A percentile compares a stretch with the other conserved stretches of the same genome.
These are phyloP conservation scores for Formicarius rufipectus DNA, from an alignment of 2,113 vertebrate species.

Conservation along the genomic window DNA sequence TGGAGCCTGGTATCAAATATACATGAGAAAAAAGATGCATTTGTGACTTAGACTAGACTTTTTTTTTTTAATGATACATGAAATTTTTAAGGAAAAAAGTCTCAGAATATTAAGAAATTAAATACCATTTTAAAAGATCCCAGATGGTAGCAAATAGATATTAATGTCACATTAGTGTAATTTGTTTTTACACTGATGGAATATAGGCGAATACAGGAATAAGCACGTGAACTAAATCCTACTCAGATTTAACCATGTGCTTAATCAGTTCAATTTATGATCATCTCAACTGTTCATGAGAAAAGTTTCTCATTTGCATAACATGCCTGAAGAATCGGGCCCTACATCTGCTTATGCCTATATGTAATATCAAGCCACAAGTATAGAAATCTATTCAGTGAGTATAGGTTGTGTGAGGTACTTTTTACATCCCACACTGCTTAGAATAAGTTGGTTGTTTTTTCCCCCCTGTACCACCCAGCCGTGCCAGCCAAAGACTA, in stretches of 20 bases:
- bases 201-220: slow-evolving; percentile 7
- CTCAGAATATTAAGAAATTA: slow-evolving; percentile 75
- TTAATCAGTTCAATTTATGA: slow-evolving; percentile 51
- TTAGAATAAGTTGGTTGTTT: slow-evolving; percentile 40
- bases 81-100: slow-evolving; percentile 75
- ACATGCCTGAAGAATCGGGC: slow-evolving; percentile 35
- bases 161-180: slow-evolving; percentile 70
- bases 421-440: background rate
- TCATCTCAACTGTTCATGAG: slow-evolving; percentile 17
- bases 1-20: slow-evolving; percentile 89
- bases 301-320: slow-evolving; percentile 47
- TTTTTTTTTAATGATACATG: slow-evolving; percentile 78
- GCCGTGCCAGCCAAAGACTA: background rate
- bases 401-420: background rate
- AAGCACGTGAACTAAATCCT: slow-evolving; percentile 6
- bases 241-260: slow-evolving; percentile 33
- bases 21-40: slow-evolving; percentile 88
- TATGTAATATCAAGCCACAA: background rate
- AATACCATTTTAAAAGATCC: slow-evolving; percentile 68
- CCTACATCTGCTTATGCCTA: background rate
- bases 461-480: background rate
- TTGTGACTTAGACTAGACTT: slow-evolving; percentile 82
- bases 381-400: rapidly evolving
- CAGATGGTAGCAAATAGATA: slow-evolving; percentile 68
- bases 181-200: slow-evolving; percentile 69